Evolutionary conservation across 2,113 vertebrate species (phyloP).

Genomic region (Chrysemys picta): DNA sequence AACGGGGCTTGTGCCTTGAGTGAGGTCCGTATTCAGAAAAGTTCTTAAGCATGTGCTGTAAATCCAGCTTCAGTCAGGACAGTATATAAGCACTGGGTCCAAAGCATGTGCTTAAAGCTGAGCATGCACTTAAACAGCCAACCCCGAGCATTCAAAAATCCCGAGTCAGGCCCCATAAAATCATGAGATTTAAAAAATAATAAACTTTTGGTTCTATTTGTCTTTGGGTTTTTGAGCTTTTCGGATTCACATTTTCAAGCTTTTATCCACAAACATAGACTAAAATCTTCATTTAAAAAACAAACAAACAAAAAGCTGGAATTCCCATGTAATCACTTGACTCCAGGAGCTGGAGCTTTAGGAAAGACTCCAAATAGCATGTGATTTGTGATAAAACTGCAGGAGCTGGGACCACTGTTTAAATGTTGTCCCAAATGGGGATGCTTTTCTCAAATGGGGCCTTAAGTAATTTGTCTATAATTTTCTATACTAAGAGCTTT

Average conservation of each 20-base stretch:
- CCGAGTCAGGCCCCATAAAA: not conserved
- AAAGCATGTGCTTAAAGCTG: not conserved
- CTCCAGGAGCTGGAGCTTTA: not conserved
- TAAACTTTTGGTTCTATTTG: not conserved
- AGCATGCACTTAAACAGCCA: not conserved
- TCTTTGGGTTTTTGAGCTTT: not conserved
- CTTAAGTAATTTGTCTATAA: not conserved
- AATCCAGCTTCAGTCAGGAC: not conserved
- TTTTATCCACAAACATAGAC: not conserved
- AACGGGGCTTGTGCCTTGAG: not conserved
- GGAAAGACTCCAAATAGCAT: fast-evolving
- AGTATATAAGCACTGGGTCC: not conserved
- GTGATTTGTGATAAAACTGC: not conserved
- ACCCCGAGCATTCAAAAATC: not conserved
- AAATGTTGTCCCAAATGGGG: not conserved
- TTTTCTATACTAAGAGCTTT: not conserved
- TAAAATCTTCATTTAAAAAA: not conserved
- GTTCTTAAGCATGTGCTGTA: not conserved
- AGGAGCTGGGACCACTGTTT: not conserved
- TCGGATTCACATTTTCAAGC: not conserved
- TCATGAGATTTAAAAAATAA: not conserved
- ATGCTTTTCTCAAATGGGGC: not conserved
- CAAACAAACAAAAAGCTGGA: not conserved
- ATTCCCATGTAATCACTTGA: not conserved
- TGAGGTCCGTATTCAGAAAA: not conserved